phyloP scores from a whole-genome alignment of 2,113 vertebrate species.

The Anseranas semipalmata region DNA sequence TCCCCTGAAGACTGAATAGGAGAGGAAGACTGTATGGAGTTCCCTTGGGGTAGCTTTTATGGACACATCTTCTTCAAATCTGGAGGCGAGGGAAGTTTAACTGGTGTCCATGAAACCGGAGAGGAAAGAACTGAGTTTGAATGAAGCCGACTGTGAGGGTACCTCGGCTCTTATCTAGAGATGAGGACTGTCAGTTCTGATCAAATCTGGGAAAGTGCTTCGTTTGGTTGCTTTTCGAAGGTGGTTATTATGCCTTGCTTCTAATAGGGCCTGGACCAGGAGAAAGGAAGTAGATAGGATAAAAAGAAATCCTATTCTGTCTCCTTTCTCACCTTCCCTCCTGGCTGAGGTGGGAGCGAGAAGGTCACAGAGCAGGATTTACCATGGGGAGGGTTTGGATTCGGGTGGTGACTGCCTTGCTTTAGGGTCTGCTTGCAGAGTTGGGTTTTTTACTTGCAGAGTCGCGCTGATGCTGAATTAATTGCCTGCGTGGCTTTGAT shows the following conservation, averaged over 20 bases:
- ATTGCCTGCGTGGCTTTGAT: not conserved
- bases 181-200: constrained; percentile 4
- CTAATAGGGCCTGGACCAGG: not conserved
- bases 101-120: not conserved
- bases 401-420: not conserved
- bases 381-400: not conserved
- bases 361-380: not conserved
- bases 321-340: not conserved
- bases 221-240: not conserved
- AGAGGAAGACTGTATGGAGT: not conserved
- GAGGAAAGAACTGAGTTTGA: not conserved
- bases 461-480: not conserved
- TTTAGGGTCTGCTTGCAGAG: not conserved
- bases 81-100: not conserved
- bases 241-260: not conserved
- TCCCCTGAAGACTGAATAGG: not conserved
- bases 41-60: not conserved
- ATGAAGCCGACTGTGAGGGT: not conserved
- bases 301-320: not conserved
- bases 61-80: not conserved
- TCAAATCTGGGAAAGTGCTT: not conserved
- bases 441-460: not conserved
- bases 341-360: not conserved
- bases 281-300: not conserved
- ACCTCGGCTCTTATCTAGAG: not conserved